These are phyloP conservation scores for Plecotus auritus DNA, from an alignment of 2,113 vertebrate species.

Conservation along the genomic window DNA sequence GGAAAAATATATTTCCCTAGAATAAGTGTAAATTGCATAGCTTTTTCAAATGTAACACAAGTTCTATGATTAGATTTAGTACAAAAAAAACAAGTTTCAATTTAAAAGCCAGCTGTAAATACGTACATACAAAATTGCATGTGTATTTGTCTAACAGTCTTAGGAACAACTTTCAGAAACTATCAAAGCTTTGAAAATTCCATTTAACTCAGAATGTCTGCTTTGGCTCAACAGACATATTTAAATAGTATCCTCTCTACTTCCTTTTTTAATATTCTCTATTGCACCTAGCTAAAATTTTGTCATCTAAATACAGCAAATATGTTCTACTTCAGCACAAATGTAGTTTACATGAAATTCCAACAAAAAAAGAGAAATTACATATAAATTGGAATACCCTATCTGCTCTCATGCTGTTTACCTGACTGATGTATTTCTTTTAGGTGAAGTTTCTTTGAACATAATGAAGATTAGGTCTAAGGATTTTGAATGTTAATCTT, in stretches of 20 bases:
- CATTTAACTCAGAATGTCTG: slow-evolving; percentile 47
- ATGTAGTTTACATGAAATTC: background rate
- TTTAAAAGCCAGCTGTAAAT: slow-evolving; percentile 58
- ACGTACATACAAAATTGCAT: slow-evolving; percentile 45
- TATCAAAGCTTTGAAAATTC: slow-evolving; percentile 50
- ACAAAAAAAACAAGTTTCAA: slow-evolving; percentile 61
- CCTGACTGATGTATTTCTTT: background rate
- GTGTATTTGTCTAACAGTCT: slow-evolving; percentile 40
- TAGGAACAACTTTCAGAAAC: slow-evolving; percentile 50
- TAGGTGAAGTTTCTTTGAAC: background rate
- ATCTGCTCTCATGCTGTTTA: background rate
- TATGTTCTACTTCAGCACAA: background rate
- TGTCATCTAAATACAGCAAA: background rate
- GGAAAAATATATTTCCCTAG: background rate
- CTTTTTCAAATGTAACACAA: slow-evolving; percentile 46
- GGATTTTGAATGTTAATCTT: background rate
- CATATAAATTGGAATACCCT: background rate
- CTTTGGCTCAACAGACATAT: background rate
- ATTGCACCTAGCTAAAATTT: background rate
- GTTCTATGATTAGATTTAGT: slow-evolving; percentile 51
- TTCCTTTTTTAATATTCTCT: background rate
- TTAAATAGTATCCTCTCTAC: background rate
- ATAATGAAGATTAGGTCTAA: background rate
- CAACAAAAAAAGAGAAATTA: background rate
- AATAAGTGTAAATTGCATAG: slow-evolving; percentile 30